A percentile compares a stretch with the other conserved stretches of the same genome.
Conservation (phyloP, 2,888 invertebrate species). For the Meiosimyza platycephala region DNA sequence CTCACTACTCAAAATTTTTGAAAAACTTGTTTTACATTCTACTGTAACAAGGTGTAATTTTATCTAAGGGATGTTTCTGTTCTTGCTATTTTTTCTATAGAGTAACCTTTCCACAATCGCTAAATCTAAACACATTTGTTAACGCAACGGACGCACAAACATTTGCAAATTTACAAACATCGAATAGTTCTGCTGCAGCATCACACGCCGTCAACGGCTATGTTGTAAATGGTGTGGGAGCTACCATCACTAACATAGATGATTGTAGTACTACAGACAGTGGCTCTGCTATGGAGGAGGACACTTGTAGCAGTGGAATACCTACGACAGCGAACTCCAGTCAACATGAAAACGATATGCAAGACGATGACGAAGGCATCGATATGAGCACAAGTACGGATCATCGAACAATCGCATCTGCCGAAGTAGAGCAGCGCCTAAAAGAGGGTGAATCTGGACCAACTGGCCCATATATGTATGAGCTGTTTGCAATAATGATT, state of each 20-base stretch:
- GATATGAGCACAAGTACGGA: slow-evolving; percentile 70
- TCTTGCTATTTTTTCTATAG: slow-evolving; percentile 67
- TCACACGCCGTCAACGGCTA: slow-evolving; percentile 37
- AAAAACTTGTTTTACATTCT: too few species aligned
- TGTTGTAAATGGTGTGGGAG: slow-evolving; percentile 56
- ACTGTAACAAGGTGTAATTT: too few species aligned
- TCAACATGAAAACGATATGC: slow-evolving; percentile 64
- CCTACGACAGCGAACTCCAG: slow-evolving; percentile 65
- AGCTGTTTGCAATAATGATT: slow-evolving; percentile 91
- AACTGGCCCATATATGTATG: slow-evolving; percentile 81
- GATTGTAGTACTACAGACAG: slow-evolving; percentile 77
- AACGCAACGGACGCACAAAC: slow-evolving; percentile 57
- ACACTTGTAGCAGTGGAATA: slow-evolving; percentile 69
- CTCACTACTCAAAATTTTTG: too few species aligned
- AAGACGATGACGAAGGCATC: slow-evolving; percentile 78
- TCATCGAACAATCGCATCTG: slow-evolving; percentile 51
- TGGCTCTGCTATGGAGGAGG: slow-evolving; percentile 76
- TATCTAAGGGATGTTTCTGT: too few species aligned
- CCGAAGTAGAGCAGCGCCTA: slow-evolving; percentile 51
- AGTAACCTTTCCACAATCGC: slow-evolving; percentile 82
- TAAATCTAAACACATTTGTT: slow-evolving; percentile 83
- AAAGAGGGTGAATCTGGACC: slow-evolving; percentile 53
- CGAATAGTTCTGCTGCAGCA: neutral
- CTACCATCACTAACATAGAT: slow-evolving; percentile 68
- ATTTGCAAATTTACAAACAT: slow-evolving; percentile 42